Base-by-base conservation (phyloP, 2,113 vertebrate species). In the Conger conger region DNA sequence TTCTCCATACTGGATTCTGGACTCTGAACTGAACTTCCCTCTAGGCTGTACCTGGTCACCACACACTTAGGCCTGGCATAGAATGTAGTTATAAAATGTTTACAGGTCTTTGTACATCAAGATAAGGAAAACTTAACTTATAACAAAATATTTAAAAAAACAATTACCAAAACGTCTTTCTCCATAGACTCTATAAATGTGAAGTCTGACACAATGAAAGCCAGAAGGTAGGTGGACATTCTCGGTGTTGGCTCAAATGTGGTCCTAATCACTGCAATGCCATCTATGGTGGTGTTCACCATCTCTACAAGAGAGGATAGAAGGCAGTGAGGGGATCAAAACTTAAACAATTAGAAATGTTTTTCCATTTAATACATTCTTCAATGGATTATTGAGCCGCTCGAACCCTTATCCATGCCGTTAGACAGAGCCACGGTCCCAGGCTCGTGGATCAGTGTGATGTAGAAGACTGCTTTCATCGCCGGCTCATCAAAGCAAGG, bases 221-320 rank as follows among this genome's bases (percentile, higher is more conserved):
- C 97, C 89, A 98, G 89, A 33, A 99, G 92, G 88, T 98, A 99
- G 0, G 96, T 96, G 78, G 98, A 98, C 97, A 98, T 99, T 45
- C 33, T 95, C 78, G 94, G 89, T 0, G 97, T 97, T 38, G 93
- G 87, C 0, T 94, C 0, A n/a, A 98, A 99, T 3, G 27, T 68
- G 0, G 96, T 97, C 86, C 89, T 0, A 0, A 0, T 91, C 92
- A 96, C 95, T 0, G 0, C 0, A 1, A 30, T 0, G 4, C 81
- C 86, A 0, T 86, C 0, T 0, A 93, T 20, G 0, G 0, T 20
- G 4, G 35, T 86, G 83, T 89, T 83, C 4, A 86, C 45, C 8
- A 42, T 85, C 0, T 86, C 94, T 95, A 81, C 81, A 89, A 81
- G 37, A 42, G 13, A 53, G 77, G 30, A 68, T 42, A 42, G n/a